Conservation (phyloP, 2,113 vertebrate species). For the Puma concolor region DNA sequence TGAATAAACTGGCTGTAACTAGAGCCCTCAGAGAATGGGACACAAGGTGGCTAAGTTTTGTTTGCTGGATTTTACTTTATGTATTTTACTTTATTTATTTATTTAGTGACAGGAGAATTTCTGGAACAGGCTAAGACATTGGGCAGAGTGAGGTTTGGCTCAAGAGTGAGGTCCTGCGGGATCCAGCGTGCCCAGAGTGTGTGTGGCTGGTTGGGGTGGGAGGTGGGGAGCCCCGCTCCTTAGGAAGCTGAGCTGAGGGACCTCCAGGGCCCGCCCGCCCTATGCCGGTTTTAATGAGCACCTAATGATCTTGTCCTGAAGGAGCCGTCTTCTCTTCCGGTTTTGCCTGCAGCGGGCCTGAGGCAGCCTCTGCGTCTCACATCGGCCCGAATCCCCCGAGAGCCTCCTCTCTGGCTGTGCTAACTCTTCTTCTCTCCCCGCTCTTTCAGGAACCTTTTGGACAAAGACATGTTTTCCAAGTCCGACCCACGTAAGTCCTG, state of each 20-base stretch:
- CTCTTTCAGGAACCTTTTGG: constrained; percentile 92
- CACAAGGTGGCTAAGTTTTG: not conserved
- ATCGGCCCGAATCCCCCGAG: too few relatives aligned
- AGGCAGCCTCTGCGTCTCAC: not conserved
- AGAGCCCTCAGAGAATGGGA: not conserved
- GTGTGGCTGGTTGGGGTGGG: not conserved
- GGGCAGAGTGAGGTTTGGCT: not conserved
- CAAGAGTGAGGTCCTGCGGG: not conserved
- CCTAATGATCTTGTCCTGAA: not conserved
- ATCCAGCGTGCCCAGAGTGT: not conserved
- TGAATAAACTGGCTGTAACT: not conserved
- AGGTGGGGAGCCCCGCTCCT: not conserved
- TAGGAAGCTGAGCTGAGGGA: not conserved
- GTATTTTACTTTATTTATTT: not conserved
- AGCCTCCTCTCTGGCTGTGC: not conserved
- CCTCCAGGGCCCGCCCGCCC: rapidly evolving
- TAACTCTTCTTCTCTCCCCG: constrained; percentile 42
- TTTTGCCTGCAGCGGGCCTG: not conserved
- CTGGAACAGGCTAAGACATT: not conserved
- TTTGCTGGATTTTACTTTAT: not conserved
- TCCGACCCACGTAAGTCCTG: constrained; percentile 95
- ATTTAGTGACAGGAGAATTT: not conserved
- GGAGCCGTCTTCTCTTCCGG: not conserved
- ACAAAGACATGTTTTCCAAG: constrained; percentile 98
- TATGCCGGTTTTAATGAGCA: not conserved